A percentile compares a stretch with the other conserved stretches of the same genome.
Evolutionary conservation across 2,888 invertebrate genomes (phyloP).

Genomic region (Campopleginae sp.): DNA sequence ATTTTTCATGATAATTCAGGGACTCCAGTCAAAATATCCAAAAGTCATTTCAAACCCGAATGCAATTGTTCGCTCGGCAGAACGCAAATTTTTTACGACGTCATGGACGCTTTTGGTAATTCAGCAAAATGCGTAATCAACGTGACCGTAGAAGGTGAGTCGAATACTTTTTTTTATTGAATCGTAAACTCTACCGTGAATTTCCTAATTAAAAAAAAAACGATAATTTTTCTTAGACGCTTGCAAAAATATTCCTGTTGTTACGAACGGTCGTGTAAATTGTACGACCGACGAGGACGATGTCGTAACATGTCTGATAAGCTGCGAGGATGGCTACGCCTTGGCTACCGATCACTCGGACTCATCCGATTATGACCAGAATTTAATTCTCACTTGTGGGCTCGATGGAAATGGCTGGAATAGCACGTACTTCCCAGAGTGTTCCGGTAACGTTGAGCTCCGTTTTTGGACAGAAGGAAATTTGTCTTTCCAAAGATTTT

Average conservation of each 20-base stretch:
- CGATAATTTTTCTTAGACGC: slow-evolving; percentile 71
- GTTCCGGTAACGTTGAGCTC: slow-evolving; percentile 83
- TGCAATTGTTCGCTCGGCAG: slow-evolving; percentile 85
- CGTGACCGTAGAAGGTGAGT: slow-evolving; percentile 87
- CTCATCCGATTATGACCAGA: slow-evolving; percentile 67
- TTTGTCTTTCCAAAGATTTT: neutral
- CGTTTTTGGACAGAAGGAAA: too few species aligned
- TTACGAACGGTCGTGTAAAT: slow-evolving; percentile 84
- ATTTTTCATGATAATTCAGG: slow-evolving; percentile 86
- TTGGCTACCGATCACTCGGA: slow-evolving; percentile 84
- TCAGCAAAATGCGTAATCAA: slow-evolving; percentile 86
- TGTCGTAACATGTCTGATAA: slow-evolving; percentile 85
- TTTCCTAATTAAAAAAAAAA: neutral
- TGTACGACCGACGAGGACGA: slow-evolving; percentile 83
- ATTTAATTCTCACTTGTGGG: slow-evolving; percentile 77
- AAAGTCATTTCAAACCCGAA: slow-evolving; percentile 84
- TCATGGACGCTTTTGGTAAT: slow-evolving; percentile 87
- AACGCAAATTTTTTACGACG: slow-evolving; percentile 86
- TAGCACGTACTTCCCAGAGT: slow-evolving; percentile 84
- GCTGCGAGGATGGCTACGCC: slow-evolving; percentile 87
- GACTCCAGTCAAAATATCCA: slow-evolving; percentile 78
- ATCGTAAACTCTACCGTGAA: neutral
- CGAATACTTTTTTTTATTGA: neutral
- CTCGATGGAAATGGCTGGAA: slow-evolving; percentile 71
- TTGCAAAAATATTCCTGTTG: slow-evolving; percentile 84